A percentile compares a stretch with the other conserved stretches of the same genome.
phyloP scores from a whole-genome alignment of 2,113 vertebrate species.

The Notechis scutatus region DNA sequence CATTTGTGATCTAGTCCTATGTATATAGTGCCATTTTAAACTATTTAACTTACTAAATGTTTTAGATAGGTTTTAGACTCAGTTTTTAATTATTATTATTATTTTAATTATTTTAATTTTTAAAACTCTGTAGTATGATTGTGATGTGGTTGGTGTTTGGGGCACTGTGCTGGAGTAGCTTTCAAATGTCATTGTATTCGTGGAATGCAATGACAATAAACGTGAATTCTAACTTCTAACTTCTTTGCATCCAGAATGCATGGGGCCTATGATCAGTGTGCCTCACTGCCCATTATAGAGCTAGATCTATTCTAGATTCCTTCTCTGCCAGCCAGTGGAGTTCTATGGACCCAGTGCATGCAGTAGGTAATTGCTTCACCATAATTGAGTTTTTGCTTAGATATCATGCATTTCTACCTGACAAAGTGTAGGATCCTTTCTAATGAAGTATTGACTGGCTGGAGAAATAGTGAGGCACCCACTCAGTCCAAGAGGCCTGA shows the following conservation, averaged over 20 bases:
- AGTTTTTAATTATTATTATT: too few relatives aligned
- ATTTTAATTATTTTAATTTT: too few relatives aligned
- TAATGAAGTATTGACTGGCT: not conserved
- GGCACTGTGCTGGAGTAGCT: too few relatives aligned
- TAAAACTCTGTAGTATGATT: too few relatives aligned
- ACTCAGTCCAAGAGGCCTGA: not conserved
- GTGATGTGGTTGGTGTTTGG: too few relatives aligned
- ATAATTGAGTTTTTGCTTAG: not conserved
- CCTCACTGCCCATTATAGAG: not conserved
- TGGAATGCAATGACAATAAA: too few relatives aligned
- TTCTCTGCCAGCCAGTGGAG: not conserved
- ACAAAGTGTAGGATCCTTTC: not conserved
- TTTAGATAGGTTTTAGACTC: too few relatives aligned
- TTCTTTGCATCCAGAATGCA: not conserved
- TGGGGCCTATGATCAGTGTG: not conserved
- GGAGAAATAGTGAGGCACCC: not conserved
- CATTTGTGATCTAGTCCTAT: too few relatives aligned
- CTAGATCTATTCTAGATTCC: not conserved
- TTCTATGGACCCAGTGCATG: not conserved
- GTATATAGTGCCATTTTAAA: too few relatives aligned
- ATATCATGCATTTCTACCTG: not conserved
- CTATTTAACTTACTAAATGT: too few relatives aligned
- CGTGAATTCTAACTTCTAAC: too few relatives aligned
- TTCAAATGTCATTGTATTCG: too few relatives aligned
- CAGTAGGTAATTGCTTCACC: not conserved